Evolutionary conservation across 2,888 invertebrate genomes (phyloP), one percentile per base, ranked within the genome.

Genomic region (Tachina lurida): DNA sequence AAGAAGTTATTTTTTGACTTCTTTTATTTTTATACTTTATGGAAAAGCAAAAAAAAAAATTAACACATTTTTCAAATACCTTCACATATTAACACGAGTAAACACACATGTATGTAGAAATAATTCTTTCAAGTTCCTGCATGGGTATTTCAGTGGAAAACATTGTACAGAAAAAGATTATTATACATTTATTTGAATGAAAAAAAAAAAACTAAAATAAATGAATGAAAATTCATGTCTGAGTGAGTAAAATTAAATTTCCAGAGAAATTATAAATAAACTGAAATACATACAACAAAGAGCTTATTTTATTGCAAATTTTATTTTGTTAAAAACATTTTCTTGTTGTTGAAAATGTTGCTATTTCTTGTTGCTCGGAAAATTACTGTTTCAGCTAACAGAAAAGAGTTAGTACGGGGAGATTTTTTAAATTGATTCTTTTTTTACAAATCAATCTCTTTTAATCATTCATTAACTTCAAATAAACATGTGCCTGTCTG

Each of bases 201-300:
- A 22, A 5, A 43, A 8, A n/a, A 43, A 63, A 43, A 54, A 17
- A 63, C 15, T 7, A 15, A 43, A 75, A 17, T 75, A 17, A 41
- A 15, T 52, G 41, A 68, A 68, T 19, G 15, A 49, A 67, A 49
- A 39, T 31, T 7, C 60, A 67, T 45, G 39, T 45, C 31, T 13
- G 19, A 58, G 41, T 60, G 60, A 19, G 31, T 31, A 31, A 31
- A 31, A 31, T 5, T 31, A 31, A 31, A 31, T 60, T 15, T 49
- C 76, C 65, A 65, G 41, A 65, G 54, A 47, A 49, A 76, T 56
- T 76, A 76, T 58, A 76, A 76, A 76, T 67, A 67, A 22, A 65
- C 19, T 58, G 22, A 45, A 45, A n/a, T 39, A 43, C 39, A 47
- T 39, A 43, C 19, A 47, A 47, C 15, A 63, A 17, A 56, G 56